phyloP scores from a whole-genome alignment of 2,797 vertebrate genomes.

The Limnodromus scolopaceus region DNA sequence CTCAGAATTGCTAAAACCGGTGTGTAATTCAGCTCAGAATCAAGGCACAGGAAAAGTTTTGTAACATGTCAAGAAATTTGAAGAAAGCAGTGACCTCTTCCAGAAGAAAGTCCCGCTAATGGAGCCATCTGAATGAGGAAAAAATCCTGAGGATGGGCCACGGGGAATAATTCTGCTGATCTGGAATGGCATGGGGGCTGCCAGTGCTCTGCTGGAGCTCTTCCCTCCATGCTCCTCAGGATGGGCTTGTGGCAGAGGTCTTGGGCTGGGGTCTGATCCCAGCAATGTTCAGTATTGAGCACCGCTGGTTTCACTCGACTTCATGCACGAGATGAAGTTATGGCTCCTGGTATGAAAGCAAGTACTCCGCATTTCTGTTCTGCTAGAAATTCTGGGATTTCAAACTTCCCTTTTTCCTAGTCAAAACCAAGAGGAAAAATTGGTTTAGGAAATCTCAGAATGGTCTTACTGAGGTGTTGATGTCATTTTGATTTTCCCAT shows the following conservation, averaged over 20 bases:
- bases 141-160: not conserved
- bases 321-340: not conserved
- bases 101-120: not conserved
- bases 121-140: not conserved
- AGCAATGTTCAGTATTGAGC: not conserved
- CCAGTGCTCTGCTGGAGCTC: not conserved
- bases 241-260: not conserved
- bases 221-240: not conserved
- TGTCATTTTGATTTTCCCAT: constrained; percentile 6
- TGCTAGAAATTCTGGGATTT: not conserved
- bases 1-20: not conserved
- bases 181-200: not conserved
- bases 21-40: not conserved
- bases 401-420: not conserved
- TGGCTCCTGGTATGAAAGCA: not conserved
- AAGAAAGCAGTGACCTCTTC: not conserved
- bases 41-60: not conserved
- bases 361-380: not conserved
- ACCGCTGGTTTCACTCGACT: not conserved
- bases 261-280: not conserved
- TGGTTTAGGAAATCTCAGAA: not conserved
- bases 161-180: not conserved
- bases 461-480: not conserved
- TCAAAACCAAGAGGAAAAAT: not conserved
- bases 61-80: rapidly evolving